Evolutionary conservation across 2,797 vertebrate species (phyloP).

Genomic region (Sylvilagus floridanus): DNA sequence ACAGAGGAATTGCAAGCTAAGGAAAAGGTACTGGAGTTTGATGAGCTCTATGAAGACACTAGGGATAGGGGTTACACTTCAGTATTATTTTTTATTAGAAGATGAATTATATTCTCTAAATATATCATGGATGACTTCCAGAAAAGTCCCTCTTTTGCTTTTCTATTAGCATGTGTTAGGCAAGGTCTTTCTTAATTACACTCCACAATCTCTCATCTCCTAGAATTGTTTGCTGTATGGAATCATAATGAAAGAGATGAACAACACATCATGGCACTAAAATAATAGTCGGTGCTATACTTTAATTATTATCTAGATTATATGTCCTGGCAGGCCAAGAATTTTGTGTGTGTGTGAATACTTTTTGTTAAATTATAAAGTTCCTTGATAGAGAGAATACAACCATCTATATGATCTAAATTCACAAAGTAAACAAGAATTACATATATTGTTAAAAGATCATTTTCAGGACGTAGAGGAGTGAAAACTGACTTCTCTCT

Average conservation of each 20-base stretch:
- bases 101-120: background rate
- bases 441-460: constrained; percentile 35
- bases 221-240: background rate
- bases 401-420: background rate
- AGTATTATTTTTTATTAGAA: too few species aligned
- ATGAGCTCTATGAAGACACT: too few species aligned
- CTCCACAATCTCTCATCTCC: background rate
- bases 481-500: background rate
- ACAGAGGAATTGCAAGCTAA: too few species aligned
- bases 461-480: background rate
- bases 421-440: background rate
- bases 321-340: background rate
- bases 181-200: background rate
- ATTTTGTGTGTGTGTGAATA: background rate
- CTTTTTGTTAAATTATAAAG: constrained; percentile 24
- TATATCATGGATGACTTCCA: background rate
- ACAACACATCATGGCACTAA: background rate
- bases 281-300: background rate
- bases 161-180: constrained; percentile 20
- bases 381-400: background rate
- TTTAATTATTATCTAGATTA: constrained; percentile 18
- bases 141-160: background rate
- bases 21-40: too few species aligned
- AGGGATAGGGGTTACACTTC: too few species aligned
- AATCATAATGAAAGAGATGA: constrained; percentile 35